phyloP scores from a whole-genome alignment of 2,888 invertebrate genomes.

The Calliscelio sp. region DNA sequence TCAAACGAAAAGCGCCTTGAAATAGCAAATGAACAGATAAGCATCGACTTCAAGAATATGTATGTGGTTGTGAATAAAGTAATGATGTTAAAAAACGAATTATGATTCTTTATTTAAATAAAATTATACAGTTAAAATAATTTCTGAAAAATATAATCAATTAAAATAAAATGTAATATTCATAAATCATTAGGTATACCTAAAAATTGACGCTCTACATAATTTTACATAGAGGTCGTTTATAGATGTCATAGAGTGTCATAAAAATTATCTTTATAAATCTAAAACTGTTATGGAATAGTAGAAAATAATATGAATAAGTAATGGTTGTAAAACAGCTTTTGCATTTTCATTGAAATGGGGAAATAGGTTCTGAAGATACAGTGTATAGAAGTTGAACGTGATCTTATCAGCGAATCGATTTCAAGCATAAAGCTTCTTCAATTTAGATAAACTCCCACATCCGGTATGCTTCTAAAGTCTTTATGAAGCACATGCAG shows the following conservation, averaged over 20 bases:
- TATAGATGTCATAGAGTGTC: too few relatives aligned
- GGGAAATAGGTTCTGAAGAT: slow-evolving; percentile 42
- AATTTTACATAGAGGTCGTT: too few relatives aligned
- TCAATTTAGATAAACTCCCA: slow-evolving; percentile 74
- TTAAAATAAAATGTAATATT: too few relatives aligned
- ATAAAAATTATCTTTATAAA: too few relatives aligned
- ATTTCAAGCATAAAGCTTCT: slow-evolving; percentile 72
- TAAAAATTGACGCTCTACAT: too few relatives aligned
- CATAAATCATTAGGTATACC: too few relatives aligned
- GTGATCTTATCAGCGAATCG: slow-evolving; percentile 62
- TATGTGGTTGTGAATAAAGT: too few relatives aligned
- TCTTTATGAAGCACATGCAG: slow-evolving; percentile 62
- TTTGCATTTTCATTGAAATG: slow-evolving; percentile 41
- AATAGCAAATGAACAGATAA: slow-evolving; percentile 52
- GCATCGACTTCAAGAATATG: slow-evolving; percentile 14
- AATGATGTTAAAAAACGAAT: too few relatives aligned
- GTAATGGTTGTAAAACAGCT: slow-evolving; percentile 21
- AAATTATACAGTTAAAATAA: too few relatives aligned
- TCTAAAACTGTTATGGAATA: too few relatives aligned
- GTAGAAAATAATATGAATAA: slow-evolving; percentile 9
- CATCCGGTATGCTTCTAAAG: slow-evolving; percentile 67
- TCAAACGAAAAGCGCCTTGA: slow-evolving; percentile 59
- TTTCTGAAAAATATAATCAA: too few relatives aligned
- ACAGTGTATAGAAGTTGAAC: slow-evolving; percentile 49
- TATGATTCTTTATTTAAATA: too few relatives aligned